Base-by-base conservation (phyloP, 2,113 vertebrate genomes). In the Callipepla californica region DNA sequence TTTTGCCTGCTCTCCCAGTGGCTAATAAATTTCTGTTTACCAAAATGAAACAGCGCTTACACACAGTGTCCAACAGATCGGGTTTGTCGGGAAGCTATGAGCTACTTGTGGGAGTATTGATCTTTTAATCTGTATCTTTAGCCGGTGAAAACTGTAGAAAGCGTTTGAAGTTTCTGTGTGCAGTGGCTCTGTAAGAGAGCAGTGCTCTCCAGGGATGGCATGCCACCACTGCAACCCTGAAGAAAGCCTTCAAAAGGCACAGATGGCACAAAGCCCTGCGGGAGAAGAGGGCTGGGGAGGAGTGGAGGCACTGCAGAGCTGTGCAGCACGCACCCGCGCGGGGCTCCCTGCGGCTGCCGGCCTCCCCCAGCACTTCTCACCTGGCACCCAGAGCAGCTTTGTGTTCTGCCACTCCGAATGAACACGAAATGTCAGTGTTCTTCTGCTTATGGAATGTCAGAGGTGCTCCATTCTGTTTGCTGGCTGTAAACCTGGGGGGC, bases 401-500 rank as follows among this genome's bases (percentile, higher is more conserved):
- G 55, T 32, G 9, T 72, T 89, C 87, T 84, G 80, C 81, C 75
- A 93, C 96, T 89, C 95, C 96, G 96, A 95, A 96, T 94, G 87
- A 96, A 96, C 93, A 55, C 51, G 45, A 34, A 48, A 85, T 0
- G 4, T 63, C 15, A 19, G 85, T 90, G 79, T 96, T 96, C 95
- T n/a, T 42, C 72, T 81, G 77, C 85, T 90, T 90, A 59, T 89
- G 91, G 85, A 89, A 85, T 66, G 22, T 96, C 96, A 92, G 32
- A 62, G 80, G 57, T 70, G 44, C 87, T 79, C 42, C 5, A 3
- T 63, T 80, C 65, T 72, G 3, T 55, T 68, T 80, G 80, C 76
- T 92, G 57, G 9, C 61, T 14, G 80, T 89, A 94, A 90, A 85
- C 94, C 82, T 93, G 51, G 88, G 85, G 68, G 80, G 57, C 65